phyloP scores from a whole-genome alignment of 2,797 vertebrate species.

The Gambelia wislizenii region DNA sequence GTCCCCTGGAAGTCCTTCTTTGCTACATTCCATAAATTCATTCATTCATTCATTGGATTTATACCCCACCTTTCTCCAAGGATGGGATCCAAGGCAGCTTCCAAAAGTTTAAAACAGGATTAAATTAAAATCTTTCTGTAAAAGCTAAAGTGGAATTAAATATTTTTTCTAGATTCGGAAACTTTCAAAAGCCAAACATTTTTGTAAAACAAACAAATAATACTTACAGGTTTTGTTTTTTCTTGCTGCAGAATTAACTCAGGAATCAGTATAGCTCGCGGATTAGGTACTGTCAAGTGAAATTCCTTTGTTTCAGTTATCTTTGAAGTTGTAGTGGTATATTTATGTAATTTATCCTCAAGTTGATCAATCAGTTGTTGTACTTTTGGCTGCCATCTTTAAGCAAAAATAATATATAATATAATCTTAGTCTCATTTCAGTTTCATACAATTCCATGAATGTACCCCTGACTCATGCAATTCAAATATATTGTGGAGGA shows the following conservation, averaged over 20 bases:
- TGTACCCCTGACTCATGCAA: neutral
- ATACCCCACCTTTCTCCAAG: too few species aligned
- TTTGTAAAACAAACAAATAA: conserved; percentile 31
- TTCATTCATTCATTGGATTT: too few species aligned
- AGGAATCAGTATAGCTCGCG: conserved; percentile 78
- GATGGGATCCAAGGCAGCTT: too few species aligned
- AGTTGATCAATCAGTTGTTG: conserved; percentile 82
- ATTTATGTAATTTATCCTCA: conserved; percentile 61
- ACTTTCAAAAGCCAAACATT: conserved; percentile 22
- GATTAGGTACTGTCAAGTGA: conserved; percentile 83
- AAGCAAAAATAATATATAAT: conserved; percentile 54
- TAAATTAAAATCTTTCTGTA: too few species aligned
- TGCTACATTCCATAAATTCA: conserved; percentile 8
- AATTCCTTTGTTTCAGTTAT: conserved; percentile 87
- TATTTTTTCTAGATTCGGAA: neutral
- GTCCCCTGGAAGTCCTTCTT: neutral
- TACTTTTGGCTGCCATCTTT: conserved; percentile 88
- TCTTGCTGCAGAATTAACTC: conserved; percentile 79
- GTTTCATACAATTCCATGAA: neutral
- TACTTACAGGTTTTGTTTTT: conserved; percentile 84
- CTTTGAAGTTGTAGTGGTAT: conserved; percentile 57
- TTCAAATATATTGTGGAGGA: neutral
- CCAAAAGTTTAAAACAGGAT: too few species aligned
- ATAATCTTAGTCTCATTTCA: conserved; percentile 30
- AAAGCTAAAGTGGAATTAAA: too few species aligned